Conservation (phyloP, 2,797 vertebrate genomes). For the Spea hammondii region DNA sequence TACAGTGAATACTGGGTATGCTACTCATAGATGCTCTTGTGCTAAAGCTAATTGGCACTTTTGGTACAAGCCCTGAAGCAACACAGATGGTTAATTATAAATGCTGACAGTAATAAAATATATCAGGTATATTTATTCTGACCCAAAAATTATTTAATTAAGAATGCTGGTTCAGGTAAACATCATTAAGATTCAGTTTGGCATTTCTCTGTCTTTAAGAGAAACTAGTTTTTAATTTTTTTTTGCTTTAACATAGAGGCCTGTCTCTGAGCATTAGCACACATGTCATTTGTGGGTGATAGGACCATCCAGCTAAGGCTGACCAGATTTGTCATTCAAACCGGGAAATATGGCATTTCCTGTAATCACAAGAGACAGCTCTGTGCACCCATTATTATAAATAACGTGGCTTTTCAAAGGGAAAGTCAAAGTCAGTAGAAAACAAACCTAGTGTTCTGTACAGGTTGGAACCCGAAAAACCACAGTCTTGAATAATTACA, state of each 20-base stretch:
- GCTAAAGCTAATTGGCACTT: slow-evolving; percentile 30
- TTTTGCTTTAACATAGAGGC: slow-evolving; percentile 34
- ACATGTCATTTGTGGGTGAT: slow-evolving; percentile 48
- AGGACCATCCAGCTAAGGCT: slow-evolving; percentile 41
- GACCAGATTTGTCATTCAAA: slow-evolving; percentile 50
- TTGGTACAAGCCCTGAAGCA: slow-evolving; percentile 34
- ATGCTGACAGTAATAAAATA: slow-evolving; percentile 18
- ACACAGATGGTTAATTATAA: slow-evolving; percentile 25
- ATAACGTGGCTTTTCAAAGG: slow-evolving; percentile 40
- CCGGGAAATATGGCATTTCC: slow-evolving; percentile 39
- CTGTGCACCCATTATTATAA: slow-evolving; percentile 42
- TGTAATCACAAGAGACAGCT: slow-evolving; percentile 46
- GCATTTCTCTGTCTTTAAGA: slow-evolving; percentile 2
- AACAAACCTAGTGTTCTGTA: slow-evolving; percentile 18
- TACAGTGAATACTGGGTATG: slow-evolving; percentile 1
- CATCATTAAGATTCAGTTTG: slow-evolving; percentile 44
- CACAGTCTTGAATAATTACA: slow-evolving; percentile 7
- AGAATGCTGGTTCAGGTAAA: slow-evolving; percentile 38
- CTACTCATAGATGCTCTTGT: not conserved
- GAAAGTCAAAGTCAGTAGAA: slow-evolving; percentile 39
- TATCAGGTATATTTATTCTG: slow-evolving; percentile 28
- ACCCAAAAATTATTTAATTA: slow-evolving; percentile 42
- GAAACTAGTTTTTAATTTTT: slow-evolving; percentile 29
- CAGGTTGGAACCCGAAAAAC: slow-evolving; percentile 20
- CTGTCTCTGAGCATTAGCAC: slow-evolving; percentile 44